Evolutionary conservation across 1,140 invertebrate genomes (phyloP).

Genomic region (Papilio dardanus): DNA sequence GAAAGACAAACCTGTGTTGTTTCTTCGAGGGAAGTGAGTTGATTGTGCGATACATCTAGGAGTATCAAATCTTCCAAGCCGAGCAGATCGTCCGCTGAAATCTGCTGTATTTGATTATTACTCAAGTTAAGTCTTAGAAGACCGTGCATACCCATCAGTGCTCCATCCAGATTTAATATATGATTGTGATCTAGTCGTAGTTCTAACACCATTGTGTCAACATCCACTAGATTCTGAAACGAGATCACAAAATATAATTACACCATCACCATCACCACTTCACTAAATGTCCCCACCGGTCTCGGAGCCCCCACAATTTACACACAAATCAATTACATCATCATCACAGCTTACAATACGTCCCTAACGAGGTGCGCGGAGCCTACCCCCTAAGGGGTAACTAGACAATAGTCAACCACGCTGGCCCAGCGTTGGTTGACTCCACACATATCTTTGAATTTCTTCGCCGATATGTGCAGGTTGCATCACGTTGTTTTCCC

Average conservation of each 20-base stretch:
- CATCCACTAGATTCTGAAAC: slow-evolving; percentile 88
- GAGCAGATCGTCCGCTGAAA: slow-evolving; percentile 88
- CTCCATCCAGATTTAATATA: slow-evolving; percentile 87
- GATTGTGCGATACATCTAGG: slow-evolving; percentile 90
- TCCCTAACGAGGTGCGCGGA: too few species aligned
- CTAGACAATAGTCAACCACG: too few species aligned
- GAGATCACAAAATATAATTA: background rate
- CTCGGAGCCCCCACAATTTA: too few species aligned
- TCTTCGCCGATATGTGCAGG: too few species aligned
- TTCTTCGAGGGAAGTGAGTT: slow-evolving; percentile 88
- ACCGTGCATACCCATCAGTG: slow-evolving; percentile 87
- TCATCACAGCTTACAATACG: too few species aligned
- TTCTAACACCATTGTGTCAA: slow-evolving; percentile 86
- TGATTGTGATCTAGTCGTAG: slow-evolving; percentile 88
- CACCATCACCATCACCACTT: too few species aligned
- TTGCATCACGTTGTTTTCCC: too few species aligned
- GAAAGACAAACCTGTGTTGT: slow-evolving; percentile 87
- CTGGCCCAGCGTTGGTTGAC: too few species aligned
- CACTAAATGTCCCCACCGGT: too few species aligned
- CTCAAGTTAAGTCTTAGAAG: slow-evolving; percentile 88
- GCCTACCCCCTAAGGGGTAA: too few species aligned
- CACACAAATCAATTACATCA: too few species aligned
- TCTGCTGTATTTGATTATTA: slow-evolving; percentile 87
- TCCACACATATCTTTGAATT: too few species aligned
- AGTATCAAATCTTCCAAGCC: slow-evolving; percentile 87